Evolutionary conservation across 2,113 vertebrate genomes (phyloP).

Genomic region (Laticauda colubrina): DNA sequence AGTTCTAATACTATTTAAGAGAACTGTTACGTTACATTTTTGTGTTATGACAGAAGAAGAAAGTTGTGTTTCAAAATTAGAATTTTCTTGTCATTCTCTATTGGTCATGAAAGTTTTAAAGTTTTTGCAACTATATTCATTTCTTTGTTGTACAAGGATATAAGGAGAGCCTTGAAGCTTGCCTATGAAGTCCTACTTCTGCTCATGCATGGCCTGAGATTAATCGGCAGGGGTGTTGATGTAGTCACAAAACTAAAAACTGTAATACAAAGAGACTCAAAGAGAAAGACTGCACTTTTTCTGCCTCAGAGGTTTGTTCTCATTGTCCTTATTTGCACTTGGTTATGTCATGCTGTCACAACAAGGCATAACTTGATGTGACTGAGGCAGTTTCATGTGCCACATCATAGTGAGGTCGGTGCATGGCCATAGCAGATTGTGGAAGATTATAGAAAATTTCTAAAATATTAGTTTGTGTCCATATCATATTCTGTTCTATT

Average conservation of each 20-base stretch:
- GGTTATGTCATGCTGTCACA: conserved; percentile 60
- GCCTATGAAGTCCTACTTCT: conserved; percentile 5
- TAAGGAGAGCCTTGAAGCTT: background rate
- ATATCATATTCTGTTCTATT: conserved; percentile 10
- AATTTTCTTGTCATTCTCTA: background rate
- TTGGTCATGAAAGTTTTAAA: background rate
- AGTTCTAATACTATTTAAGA: background rate
- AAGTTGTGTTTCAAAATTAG: background rate
- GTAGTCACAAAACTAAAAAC: background rate
- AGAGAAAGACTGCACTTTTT: conserved; percentile 31
- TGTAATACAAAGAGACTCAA: conserved; percentile 30
- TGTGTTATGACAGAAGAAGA: background rate
- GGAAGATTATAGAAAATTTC: conserved; percentile 38
- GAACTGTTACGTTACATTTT: background rate
- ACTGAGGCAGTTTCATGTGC: conserved; percentile 65
- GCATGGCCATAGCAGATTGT: conserved; percentile 11
- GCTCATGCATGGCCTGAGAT: fast-evolving
- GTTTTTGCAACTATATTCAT: background rate
- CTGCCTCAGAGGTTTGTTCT: conserved; percentile 37
- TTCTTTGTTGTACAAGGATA: background rate
- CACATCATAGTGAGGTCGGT: conserved; percentile 56
- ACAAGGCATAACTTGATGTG: conserved; percentile 60
- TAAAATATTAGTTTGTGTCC: conserved; percentile 7
- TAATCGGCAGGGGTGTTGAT: background rate
- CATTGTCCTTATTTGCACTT: conserved; percentile 64